Conservation (phyloP, 2,888 invertebrate genomes). For the Drosophila diplacantha region DNA sequence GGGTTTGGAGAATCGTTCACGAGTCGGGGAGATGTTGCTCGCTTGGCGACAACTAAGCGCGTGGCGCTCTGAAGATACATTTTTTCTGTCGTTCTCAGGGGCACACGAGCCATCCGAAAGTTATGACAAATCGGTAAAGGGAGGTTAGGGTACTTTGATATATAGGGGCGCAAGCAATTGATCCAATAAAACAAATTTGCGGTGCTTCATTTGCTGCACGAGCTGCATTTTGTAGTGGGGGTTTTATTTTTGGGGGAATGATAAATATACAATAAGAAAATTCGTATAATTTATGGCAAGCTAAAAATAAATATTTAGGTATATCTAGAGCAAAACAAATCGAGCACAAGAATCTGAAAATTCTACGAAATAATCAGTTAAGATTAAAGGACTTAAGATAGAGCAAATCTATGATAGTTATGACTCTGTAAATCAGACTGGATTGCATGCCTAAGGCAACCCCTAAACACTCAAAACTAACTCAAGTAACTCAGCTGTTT, state of each 20-base stretch:
- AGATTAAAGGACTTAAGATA: slow-evolving; percentile 4
- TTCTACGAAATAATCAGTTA: slow-evolving; percentile 2
- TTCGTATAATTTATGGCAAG: slow-evolving; percentile 14
- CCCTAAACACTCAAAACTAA: slow-evolving; percentile 2
- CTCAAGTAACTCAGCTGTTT: slow-evolving; percentile 28
- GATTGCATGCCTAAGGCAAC: not conserved
- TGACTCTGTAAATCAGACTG: not conserved
- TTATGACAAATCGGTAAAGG: slow-evolving; percentile 33
- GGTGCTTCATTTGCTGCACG: slow-evolving; percentile 28
- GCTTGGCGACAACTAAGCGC: slow-evolving; percentile 42
- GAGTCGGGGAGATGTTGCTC: slow-evolving; percentile 26
- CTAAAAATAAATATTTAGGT: slow-evolving; percentile 42
- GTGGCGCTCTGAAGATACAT: slow-evolving; percentile 38
- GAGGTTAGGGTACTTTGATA: slow-evolving; percentile 2
- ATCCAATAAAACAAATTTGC: slow-evolving; percentile 39
- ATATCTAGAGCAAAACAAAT: slow-evolving; percentile 5
- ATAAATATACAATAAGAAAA: slow-evolving; percentile 24
- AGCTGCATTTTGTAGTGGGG: slow-evolving; percentile 31
- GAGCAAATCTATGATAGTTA: not conserved
- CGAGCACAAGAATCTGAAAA: slow-evolving; percentile 9
- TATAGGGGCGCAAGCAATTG: slow-evolving; percentile 44
- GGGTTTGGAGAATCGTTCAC: slow-evolving; percentile 37
- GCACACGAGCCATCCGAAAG: slow-evolving; percentile 14
- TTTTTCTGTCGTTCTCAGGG: slow-evolving; percentile 23
- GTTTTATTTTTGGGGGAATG: slow-evolving; percentile 33